phyloP scores from a whole-genome alignment of 2,888 invertebrate species.

The Augochlorella aurata region DNA sequence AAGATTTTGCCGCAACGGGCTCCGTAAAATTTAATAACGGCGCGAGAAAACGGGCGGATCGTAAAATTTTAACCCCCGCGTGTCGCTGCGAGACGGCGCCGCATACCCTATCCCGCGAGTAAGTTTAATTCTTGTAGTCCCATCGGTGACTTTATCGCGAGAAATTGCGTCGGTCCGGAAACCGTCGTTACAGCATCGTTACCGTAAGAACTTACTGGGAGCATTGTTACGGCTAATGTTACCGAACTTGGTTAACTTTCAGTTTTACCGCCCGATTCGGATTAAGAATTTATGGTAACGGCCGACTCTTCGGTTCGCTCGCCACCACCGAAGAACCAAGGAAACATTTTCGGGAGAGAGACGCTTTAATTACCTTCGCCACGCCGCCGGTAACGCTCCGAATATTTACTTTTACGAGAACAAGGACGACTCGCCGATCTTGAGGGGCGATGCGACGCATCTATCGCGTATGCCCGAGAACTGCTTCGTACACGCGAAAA shows the following conservation, averaged over 20 bases:
- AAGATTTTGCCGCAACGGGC: not conserved
- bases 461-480: not conserved
- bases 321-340: constrained; percentile 48
- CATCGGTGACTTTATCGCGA: constrained; percentile 81
- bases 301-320: constrained; percentile 64
- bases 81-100: constrained; percentile 15
- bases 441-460: not conserved
- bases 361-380: constrained; percentile 61
- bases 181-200: constrained; percentile 80
- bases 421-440: constrained; percentile 8
- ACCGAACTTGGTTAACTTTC: constrained; percentile 80
- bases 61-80: constrained; percentile 69
- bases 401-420: constrained; percentile 56
- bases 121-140: constrained; percentile 79
- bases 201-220: constrained; percentile 79
- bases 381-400: constrained; percentile 15
- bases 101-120: constrained; percentile 65
- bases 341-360: constrained; percentile 52
- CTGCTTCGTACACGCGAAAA: not conserved
- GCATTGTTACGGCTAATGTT: constrained; percentile 81
- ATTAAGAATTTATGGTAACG: constrained; percentile 81
- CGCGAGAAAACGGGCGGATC: constrained; percentile 27
- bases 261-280: constrained; percentile 81
- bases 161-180: constrained; percentile 76
- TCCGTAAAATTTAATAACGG: not conserved